Base-by-base conservation (phyloP, 2,888 invertebrate genomes). In the Eulithis prunata region DNA sequence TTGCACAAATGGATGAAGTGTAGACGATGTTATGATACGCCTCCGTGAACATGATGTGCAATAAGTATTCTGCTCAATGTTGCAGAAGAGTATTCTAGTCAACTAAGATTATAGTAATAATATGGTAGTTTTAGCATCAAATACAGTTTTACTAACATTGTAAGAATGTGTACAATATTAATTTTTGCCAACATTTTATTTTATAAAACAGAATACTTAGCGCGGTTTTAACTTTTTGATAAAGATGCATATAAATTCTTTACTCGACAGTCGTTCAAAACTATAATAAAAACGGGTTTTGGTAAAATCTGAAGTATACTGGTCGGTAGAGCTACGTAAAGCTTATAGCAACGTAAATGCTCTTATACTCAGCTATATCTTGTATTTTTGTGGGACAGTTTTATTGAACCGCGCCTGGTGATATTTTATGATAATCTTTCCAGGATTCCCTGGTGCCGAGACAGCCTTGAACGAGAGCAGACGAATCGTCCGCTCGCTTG, bases 371-470 rank as follows among this genome's bases (percentile, higher is more conserved):
- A 28, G 32, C 53, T 36, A 4, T 38, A 8, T 53, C 6, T 53
- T 3, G 7, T 41, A 43, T 32, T 4, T 32, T 45, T 43, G 10
- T 28, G 14, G 13, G 47, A 28, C 13, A 41, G 52, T 47, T 47
- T 1, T 10, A 55, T 8, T 32, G 54, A 32, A 32, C 32, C 6
- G 32, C 32, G 32, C 32, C 6, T 43, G 6, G n/a, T 54, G 7
- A 43, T 60, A 54, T 32, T 54, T 49, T n/a, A 38, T 47, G 38
- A 8, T 51, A 5, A 32, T 66, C 43, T 12, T 74, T 76, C n/a
- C 74, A 83, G 82, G 73, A 56, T 57, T 71, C 52, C 68, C 73
- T 21, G 72, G 60, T 12, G 67, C 70, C 28, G 51, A 52, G 32
- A 54, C 49, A 59, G 54, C 62, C 59, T 32, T 51, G 38, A n/a